Percentiles rank a stretch among this genome's conserved stretches.
These are phyloP conservation scores for Pelmatolapia mariae DNA, from an alignment of 2,113 vertebrate genomes.

Conservation along the genomic window DNA sequence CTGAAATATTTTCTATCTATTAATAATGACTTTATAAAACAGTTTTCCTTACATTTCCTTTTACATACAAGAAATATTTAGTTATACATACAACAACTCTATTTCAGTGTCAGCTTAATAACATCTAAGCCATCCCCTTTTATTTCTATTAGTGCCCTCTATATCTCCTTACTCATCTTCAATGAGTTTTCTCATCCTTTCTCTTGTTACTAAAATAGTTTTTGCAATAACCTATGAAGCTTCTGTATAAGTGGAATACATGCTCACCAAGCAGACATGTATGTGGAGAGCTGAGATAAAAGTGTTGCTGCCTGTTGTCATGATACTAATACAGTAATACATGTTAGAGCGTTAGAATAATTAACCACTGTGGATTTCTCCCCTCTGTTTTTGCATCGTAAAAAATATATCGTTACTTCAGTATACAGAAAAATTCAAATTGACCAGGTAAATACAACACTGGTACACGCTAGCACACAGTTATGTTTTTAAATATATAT, in stretches of 20 bases:
- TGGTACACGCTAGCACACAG: neutral
- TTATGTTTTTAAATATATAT: neutral
- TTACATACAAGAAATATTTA: neutral
- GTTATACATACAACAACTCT: neutral
- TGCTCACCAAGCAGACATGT: constrained; percentile 22
- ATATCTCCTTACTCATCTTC: neutral
- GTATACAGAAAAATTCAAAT: neutral
- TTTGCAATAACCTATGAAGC: neutral
- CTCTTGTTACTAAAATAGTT: neutral
- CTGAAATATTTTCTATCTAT: neutral
- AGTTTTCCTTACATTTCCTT: neutral
- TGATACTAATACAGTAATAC: constrained; percentile 24
- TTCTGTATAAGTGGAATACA: neutral
- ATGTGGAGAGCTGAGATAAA: neutral
- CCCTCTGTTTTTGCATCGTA: neutral
- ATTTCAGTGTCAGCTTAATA: neutral
- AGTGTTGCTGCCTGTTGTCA: constrained; percentile 24
- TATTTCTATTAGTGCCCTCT: neutral
- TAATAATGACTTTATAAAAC: neutral
- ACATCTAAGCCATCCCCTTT: neutral
- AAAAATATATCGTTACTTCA: neutral
- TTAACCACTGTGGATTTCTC: neutral
- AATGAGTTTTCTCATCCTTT: neutral
- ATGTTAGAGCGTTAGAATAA: neutral
- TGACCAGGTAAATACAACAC: neutral